Evolutionary conservation across 2,113 vertebrate genomes (phyloP), one percentile per base, ranked within the genome.

Genomic region (Urocynchramus pylzowi): DNA sequence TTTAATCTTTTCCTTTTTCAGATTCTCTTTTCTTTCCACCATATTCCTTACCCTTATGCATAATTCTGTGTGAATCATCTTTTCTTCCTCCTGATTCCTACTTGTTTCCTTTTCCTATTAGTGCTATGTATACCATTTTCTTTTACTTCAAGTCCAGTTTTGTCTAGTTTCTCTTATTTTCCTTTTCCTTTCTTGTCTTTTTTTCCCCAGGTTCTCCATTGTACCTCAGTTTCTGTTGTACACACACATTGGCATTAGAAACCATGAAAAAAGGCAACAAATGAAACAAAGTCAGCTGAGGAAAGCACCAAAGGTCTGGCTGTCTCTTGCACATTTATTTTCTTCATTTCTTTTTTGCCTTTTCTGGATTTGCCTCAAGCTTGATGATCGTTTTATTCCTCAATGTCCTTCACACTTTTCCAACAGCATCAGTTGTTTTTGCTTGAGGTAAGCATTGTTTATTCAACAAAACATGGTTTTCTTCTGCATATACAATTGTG

Each of bases 351-450:
- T 57, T 39, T 60, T 77, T 31, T 69, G 22, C 8, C 19, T 63
- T 79, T 45, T 61, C 60, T 22, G 33, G 10, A 41, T 84, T 90
- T 85, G 30, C 30, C 33, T 77, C 18, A 28, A 73, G n/a, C 35
- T 44, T 85, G 49, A 73, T 0, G 0, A 79, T 14, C 0, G 0
- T 52, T 87, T 86, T 60, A 61, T 50, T 61, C 37, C 44, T 64
- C 31, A 67, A 16, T 10, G 19, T 52, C 9, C 52, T 94, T 81
- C 64, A 80, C 28, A 50, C 5, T 94, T 78, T 87, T 80, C 44
- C 56, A 93, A 71, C 12, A 68, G 37, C 60, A 90, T 49, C 68
- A 74, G 31, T 31, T 93, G 78, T 10, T 95, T 95, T 76, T 76
- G 50, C 35, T 60, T 71, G 56, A 93, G 53, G 73, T 75, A 87